Base-by-base conservation (phyloP, 2,113 vertebrate genomes). In the Accipiter cooperii region DNA sequence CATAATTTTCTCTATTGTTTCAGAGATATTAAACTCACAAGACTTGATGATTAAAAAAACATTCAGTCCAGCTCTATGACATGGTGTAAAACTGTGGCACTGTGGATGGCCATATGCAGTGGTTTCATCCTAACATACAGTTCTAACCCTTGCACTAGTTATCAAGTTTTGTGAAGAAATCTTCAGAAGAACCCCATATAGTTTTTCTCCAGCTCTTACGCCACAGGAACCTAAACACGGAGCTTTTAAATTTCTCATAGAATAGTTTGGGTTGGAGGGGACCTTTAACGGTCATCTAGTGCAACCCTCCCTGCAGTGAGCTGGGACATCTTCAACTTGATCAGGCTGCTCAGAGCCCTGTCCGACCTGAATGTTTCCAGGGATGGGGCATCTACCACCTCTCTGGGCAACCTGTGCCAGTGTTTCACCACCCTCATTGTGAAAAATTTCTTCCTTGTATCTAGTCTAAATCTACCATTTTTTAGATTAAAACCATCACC, bases 41-140 rank as follows among this genome's bases (percentile, higher is more conserved):
- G 36, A 61, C 19, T 44, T 38, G 33, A 60, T 40, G 12, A 61
- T 40, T 60, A n/a, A 69, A 68, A 51, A 58, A 40, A 12, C 15
- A 26, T 24, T 68, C 42, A 42, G 26, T 17, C 14, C 64, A 73
- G 44, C 13, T 42, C 38, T 22, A 3, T 9, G 4, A 57, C 46
- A 52, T 1, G 0, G 9, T 26, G 6, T 51, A 52, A 16, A 75
- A 8, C 1, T 0, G 33, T 38, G 19, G 46, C 66, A 46, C 29
- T 51, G 2, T 2, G 28, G 25, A 36, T 22, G 38, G 68, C 74
- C 74, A 60, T 2, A 17, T 3, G 13, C 42, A 54, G 26, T 21
- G n/a, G 9, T 13, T 34, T 84, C 47, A 58, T 17, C 42, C 12
- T 47, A 76, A 38, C 26, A 49, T 1, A 38, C 13, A 24, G 16